Base-by-base conservation (phyloP, 1,140 invertebrate genomes). In the Tetramorium alpestre region DNA sequence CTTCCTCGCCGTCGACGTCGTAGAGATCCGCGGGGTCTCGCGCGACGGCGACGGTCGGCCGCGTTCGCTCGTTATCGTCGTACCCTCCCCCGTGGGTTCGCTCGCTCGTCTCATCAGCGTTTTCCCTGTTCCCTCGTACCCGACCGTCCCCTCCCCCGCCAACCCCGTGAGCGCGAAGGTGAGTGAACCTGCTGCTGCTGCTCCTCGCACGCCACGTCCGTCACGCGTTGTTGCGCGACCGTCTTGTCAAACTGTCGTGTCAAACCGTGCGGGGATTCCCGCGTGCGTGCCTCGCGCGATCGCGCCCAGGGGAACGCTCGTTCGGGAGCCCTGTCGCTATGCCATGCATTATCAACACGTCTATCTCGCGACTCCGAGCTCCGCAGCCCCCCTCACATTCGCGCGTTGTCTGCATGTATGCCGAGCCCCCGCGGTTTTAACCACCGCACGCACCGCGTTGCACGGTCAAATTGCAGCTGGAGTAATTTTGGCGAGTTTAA, bases 121-220 rank as follows among this genome's bases (percentile, higher is more conserved):
- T 67, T 49, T n/a, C 10, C 22, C 70, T 47, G 1, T 49, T 25
- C 56, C 22, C n/a, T 22, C 56, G 49, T 47, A 41, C 8, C 49
- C 44, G 47, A 33, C 51, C 49, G 11, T 10, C 64, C 6, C 18
- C 64, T 41, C 18, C 18, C 3, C 5, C 64, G 56, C 25, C 33
- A 11, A 44, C 51, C 18, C 38, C 44, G 69, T 44, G 73, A 84
- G 47, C 44, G 75, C 58, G 47, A 88, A 86, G 88, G 88, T 89
- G 88, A 89, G 41, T 89, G 88, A 89, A 89, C 88, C 72, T 75
- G 77, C 51, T 38, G 28, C 60, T 56, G 38, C 51, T 10, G 33
- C 58, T 58, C 18, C 25, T 10, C 60, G 38, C 78, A 76, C 88
- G 75, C 89, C 84, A 89, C 54, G 70, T 60, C 78, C 70, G 38